These are phyloP conservation scores for Arrhamphus sclerolepis DNA, from an alignment of 2,797 vertebrate species.

Conservation along the genomic window DNA sequence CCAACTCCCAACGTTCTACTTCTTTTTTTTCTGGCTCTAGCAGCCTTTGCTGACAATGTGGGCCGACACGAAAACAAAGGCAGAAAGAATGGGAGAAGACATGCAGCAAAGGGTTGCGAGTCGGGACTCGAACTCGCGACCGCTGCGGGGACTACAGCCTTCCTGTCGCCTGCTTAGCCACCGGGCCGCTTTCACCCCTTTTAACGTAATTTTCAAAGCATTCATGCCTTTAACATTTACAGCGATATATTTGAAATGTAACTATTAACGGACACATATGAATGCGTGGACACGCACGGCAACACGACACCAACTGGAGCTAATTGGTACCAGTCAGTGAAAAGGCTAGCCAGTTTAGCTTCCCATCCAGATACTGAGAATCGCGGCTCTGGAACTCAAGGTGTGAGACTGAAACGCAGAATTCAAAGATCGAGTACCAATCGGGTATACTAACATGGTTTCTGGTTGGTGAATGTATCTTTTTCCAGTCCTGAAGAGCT, in stretches of 20 bases:
- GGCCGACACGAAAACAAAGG: too few relatives aligned
- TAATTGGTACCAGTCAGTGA: constrained; percentile 10
- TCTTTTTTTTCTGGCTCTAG: too few relatives aligned
- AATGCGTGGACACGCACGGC: neutral
- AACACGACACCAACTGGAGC: neutral
- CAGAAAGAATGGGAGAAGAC: too few relatives aligned
- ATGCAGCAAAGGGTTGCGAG: too few relatives aligned
- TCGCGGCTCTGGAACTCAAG: too few relatives aligned
- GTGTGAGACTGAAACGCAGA: neutral
- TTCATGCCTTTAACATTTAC: fast-evolving
- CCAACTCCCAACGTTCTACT: too few relatives aligned
- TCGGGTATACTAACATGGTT: constrained; percentile 59
- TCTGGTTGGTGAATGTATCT: neutral
- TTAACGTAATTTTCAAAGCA: too few relatives aligned
- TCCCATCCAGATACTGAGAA: neutral
- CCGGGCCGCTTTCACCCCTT: too few relatives aligned
- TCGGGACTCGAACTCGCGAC: too few relatives aligned
- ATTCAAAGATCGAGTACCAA: fast-evolving
- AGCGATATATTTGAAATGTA: fast-evolving
- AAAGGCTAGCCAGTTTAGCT: constrained; percentile 28
- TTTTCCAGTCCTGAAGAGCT: neutral
- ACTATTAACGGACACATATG: fast-evolving
- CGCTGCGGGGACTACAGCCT: too few relatives aligned
- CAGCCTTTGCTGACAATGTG: too few relatives aligned
- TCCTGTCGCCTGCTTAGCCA: too few relatives aligned